Evolutionary conservation across 1,140 invertebrate species (phyloP), one percentile per base, ranked within the genome.

Genomic region (Anastrepha ludens): DNA sequence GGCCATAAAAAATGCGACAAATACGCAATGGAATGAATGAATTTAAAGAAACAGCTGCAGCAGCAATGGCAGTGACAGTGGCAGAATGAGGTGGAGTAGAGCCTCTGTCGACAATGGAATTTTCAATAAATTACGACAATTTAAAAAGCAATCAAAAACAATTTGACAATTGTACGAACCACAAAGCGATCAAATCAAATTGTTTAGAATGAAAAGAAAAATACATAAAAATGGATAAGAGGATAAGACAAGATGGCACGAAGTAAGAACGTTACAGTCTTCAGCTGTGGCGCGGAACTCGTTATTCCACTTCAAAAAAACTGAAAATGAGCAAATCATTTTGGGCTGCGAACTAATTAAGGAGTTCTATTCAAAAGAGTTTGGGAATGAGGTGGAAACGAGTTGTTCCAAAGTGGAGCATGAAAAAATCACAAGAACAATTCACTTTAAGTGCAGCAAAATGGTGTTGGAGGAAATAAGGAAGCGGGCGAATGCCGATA

Each of bases 101-200:
- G 70, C 44, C 47, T 15, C 47, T 62, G 29, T 59, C 15, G 85
- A 29, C 29, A 44, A 55, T 20, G 39, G 67, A 50, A 78, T 78
- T 78, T 78, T 78, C 87, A 87, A 81, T 87, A 87, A 87, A 87
- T 87, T 60, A 87, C 87, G 78, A 87, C 87, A 87, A 87, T 81
- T 87, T 87, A 41, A 78, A 62, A 74, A 59, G 67, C 87, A 87
- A 87, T 87, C 67, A 87, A 87, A 74, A 87, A 87, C 87, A 87
- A 87, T 87, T 87, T 87, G 67, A 87, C 87, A 87, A 87, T 74
- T 74, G 67, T 47, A 44, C 39, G 67, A 47, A 74, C 0, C 67
- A 74, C 41, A 74, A 74, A 74, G 67, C 7, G 67, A 47, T 44
- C 41, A 44, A 74, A 74, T 11, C 39, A 74, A 74, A 74, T 74